These are phyloP conservation scores for Nephrotoma appendiculata DNA, from an alignment of 2,888 invertebrate genomes.

Conservation along the genomic window DNA sequence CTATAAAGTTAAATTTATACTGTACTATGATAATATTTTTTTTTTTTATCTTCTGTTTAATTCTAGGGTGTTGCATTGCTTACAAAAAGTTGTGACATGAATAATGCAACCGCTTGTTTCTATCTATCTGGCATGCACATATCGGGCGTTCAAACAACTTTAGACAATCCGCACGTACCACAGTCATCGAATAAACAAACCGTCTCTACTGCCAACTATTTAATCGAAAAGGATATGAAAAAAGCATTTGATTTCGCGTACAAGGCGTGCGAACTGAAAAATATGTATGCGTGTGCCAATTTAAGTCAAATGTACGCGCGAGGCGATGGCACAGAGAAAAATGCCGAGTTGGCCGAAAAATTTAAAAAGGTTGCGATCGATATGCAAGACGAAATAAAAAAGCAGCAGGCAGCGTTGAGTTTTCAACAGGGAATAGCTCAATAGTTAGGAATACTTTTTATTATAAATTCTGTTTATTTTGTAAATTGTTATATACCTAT, in stretches of 20 bases:
- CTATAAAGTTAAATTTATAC: too few relatives aligned
- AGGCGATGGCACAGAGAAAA: conserved; percentile 70
- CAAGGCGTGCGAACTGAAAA: conserved; percentile 70
- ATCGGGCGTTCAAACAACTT: conserved; percentile 48
- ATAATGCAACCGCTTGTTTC: conserved; percentile 60
- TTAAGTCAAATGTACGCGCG: conserved; percentile 72
- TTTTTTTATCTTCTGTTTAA: background rate
- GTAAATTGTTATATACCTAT: background rate
- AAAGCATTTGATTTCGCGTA: conserved; percentile 65
- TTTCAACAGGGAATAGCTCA: conserved; percentile 39
- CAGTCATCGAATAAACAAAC: background rate
- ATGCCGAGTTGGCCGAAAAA: conserved; percentile 51
- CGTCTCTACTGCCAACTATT: conserved; percentile 27
- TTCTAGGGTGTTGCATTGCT: conserved; percentile 42
- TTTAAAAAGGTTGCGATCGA: conserved; percentile 57
- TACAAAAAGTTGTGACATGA: conserved; percentile 42
- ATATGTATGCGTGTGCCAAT: conserved; percentile 82
- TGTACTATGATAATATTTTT: too few relatives aligned
- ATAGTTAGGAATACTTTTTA: conserved; percentile 5
- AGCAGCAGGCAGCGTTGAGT: conserved; percentile 34
- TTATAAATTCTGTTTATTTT: background rate
- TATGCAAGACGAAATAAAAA: conserved; percentile 49
- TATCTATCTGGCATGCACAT: conserved; percentile 68
- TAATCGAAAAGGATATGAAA: conserved; percentile 49
- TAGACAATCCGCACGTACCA: conserved; percentile 21